phyloP scores from a whole-genome alignment of 2,113 vertebrate genomes.

The Pseudonaja textilis region DNA sequence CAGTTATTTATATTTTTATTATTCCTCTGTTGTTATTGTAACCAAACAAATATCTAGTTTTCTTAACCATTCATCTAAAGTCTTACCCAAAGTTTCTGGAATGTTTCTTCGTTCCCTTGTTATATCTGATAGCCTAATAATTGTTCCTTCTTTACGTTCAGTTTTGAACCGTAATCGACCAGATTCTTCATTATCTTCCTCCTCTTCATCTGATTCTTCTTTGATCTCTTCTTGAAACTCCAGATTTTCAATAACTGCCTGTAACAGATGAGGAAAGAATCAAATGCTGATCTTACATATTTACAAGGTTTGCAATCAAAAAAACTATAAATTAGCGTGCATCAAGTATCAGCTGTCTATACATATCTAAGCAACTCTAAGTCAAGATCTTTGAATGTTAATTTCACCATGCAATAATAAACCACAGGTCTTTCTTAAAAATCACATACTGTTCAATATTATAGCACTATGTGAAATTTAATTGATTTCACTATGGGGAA shows the following conservation, averaged over 20 bases:
- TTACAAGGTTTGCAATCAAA: not conserved
- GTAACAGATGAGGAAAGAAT: constrained; percentile 26
- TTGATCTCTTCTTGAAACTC: constrained; percentile 75
- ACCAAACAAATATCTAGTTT: not conserved
- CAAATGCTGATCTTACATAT: too few species aligned
- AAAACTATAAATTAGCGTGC: not conserved
- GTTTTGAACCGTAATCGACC: constrained; percentile 93
- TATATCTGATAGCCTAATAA: constrained; percentile 88
- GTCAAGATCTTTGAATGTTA: not conserved
- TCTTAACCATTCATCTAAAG: not conserved
- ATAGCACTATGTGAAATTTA: not conserved
- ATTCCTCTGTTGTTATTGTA: not conserved
- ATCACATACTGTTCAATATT: not conserved
- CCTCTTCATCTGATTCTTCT: constrained; percentile 88
- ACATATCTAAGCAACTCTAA: not conserved
- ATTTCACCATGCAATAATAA: not conserved
- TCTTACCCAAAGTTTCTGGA: constrained; percentile 93
- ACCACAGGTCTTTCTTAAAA: not conserved
- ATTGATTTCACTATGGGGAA: not conserved
- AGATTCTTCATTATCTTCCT: constrained; percentile 90
- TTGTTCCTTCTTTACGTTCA: constrained; percentile 89
- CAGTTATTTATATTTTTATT: not conserved
- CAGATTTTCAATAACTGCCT: constrained; percentile 78
- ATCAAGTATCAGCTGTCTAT: not conserved
- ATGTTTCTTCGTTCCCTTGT: constrained; percentile 90